Conservation (phyloP, 2,113 vertebrate species). For the Cromileptes altivelis region DNA sequence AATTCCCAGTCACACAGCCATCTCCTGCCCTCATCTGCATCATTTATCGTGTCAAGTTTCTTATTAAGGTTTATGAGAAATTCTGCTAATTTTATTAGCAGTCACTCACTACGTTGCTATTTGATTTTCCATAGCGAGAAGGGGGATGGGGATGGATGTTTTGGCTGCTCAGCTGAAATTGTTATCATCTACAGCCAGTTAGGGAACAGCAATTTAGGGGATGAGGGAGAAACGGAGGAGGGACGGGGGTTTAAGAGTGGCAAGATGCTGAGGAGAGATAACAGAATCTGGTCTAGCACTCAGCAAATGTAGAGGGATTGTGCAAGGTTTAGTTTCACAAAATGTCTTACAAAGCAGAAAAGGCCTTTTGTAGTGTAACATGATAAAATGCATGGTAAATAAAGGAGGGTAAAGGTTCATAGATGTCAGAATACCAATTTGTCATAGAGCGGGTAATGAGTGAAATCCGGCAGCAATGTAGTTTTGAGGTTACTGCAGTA, state of each 20-base stretch:
- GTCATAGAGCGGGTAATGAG: slow-evolving; percentile 48
- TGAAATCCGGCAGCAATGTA: slow-evolving; percentile 41
- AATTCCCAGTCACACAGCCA: slow-evolving; percentile 10
- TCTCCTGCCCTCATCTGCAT: slow-evolving; percentile 51
- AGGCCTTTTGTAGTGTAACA: slow-evolving; percentile 27
- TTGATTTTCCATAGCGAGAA: slow-evolving; percentile 75
- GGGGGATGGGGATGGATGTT: slow-evolving; percentile 22
- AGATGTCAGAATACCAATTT: slow-evolving; percentile 41
- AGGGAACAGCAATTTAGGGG: slow-evolving; percentile 76
- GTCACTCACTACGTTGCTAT: slow-evolving; percentile 75
- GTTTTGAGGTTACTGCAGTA: slow-evolving; percentile 38
- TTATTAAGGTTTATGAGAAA: slow-evolving; percentile 91
- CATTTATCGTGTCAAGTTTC: slow-evolving; percentile 91
- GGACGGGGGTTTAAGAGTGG: slow-evolving; percentile 49
- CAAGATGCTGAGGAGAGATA: slow-evolving; percentile 73
- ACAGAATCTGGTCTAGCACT: slow-evolving; percentile 12
- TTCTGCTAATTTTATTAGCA: slow-evolving; percentile 88
- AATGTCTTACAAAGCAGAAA: slow-evolving; percentile 42
- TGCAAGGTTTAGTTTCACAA: slow-evolving; percentile 24
- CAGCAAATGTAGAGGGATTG: slow-evolving; percentile 34
- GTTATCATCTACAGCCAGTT: slow-evolving; percentile 84
- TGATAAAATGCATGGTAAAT: slow-evolving; percentile 19
- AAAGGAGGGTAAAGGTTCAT: slow-evolving; percentile 24
- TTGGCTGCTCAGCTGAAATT: slow-evolving; percentile 76
- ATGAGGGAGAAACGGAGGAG: slow-evolving; percentile 49